Conservation (phyloP, 2,797 vertebrate species). For the Alcedo quadribrachys region DNA sequence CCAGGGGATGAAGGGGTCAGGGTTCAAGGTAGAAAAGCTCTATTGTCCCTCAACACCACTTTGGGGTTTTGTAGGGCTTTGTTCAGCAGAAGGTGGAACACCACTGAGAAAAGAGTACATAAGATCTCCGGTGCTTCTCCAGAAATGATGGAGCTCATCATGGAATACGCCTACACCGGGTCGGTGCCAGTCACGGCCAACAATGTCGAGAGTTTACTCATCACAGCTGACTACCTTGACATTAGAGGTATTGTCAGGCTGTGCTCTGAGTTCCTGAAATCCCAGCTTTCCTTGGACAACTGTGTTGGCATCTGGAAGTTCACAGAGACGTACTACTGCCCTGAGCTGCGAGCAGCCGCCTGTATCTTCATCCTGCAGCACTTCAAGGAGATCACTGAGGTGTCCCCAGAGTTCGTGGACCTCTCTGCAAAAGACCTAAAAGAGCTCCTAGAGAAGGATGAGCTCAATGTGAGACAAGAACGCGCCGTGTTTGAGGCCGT, state of each 20-base stretch:
- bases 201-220: constrained; percentile 76
- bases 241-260: constrained; percentile 72
- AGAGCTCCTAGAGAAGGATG: constrained; percentile 79
- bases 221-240: constrained; percentile 80
- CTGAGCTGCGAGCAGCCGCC: constrained; percentile 71
- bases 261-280: constrained; percentile 79
- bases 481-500: constrained; percentile 78
- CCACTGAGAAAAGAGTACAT: constrained; percentile 70
- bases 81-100: constrained; percentile 79
- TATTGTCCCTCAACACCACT: not conserved
- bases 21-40: not conserved
- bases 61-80: constrained; percentile 69
- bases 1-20: not conserved
- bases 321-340: constrained; percentile 65
- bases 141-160: constrained; percentile 80
- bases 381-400: constrained; percentile 79
- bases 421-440: constrained; percentile 73
- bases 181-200: constrained; percentile 70
- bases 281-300: constrained; percentile 65
- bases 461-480: constrained; percentile 82
- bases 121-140: constrained; percentile 78
- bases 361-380: constrained; percentile 79
- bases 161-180: constrained; percentile 81
- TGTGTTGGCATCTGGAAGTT: constrained; percentile 84
- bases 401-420: constrained; percentile 78